A percentile compares a stretch with the other conserved stretches of the same genome.
phyloP scores from a whole-genome alignment of 2,113 vertebrate genomes.

The Oxyruncus cristatus region DNA sequence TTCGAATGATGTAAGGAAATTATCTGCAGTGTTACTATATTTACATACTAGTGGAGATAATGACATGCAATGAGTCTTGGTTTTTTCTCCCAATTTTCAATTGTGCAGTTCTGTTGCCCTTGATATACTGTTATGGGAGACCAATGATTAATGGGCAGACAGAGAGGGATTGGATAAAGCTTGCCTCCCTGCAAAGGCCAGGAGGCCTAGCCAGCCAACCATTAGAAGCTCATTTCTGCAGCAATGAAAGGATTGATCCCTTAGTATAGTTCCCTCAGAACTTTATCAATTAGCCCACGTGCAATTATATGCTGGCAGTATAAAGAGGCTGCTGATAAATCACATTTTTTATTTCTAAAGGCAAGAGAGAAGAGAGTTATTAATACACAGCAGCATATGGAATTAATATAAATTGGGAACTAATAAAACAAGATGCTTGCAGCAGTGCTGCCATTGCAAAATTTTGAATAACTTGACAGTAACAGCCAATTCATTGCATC shows the following conservation, averaged over 20 bases:
- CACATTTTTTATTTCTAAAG: constrained; percentile 58
- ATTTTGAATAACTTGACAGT: constrained; percentile 20
- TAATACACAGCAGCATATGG: constrained; percentile 49
- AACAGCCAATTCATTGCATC: background rate
- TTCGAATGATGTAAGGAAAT: background rate
- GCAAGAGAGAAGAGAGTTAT: constrained; percentile 4
- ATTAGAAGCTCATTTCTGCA: constrained; percentile 70
- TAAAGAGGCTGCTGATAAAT: constrained; percentile 60
- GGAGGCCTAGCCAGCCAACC: constrained; percentile 30
- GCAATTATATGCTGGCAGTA: constrained; percentile 59
- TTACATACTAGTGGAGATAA: background rate
- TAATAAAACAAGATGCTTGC: constrained; percentile 47
- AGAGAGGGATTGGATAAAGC: background rate
- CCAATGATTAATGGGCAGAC: constrained; percentile 33
- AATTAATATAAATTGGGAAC: constrained; percentile 52
- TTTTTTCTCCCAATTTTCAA: background rate
- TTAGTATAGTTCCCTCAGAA: constrained; percentile 46
- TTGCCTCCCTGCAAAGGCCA: background rate
- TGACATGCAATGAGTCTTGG: background rate
- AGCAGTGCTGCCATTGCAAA: constrained; percentile 30
- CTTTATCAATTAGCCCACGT: constrained; percentile 63
- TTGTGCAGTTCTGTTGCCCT: background rate
- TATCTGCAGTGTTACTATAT: background rate
- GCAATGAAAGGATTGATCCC: constrained; percentile 63
- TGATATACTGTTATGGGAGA: background rate